Percentiles rank a stretch among this genome's conserved stretches.
Evolutionary conservation across 2,888 invertebrate species (phyloP).

Genomic region (Pandemis heparana): DNA sequence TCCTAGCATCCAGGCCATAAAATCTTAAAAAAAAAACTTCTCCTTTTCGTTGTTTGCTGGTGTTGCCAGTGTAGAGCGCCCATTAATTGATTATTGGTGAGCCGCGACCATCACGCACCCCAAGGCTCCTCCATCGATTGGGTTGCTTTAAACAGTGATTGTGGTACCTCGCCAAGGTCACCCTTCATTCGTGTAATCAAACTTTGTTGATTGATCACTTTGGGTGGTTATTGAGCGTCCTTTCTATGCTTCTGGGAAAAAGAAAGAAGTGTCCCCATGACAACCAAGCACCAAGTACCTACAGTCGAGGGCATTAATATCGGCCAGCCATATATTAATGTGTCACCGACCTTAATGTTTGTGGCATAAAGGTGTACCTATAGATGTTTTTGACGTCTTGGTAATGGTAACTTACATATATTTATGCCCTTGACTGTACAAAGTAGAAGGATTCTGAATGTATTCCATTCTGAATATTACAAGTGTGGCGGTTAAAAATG

Average conservation of each 20-base stretch:
- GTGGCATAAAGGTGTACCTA: too few species aligned
- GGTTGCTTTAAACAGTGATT: neutral
- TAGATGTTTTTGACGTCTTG: too few species aligned
- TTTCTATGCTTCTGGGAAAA: neutral
- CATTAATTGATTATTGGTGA: neutral
- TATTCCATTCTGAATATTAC: too few species aligned
- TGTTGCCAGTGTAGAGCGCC: neutral
- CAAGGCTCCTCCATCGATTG: conserved; percentile 2
- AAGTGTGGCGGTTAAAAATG: too few species aligned
- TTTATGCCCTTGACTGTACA: too few species aligned
- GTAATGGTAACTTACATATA: too few species aligned
- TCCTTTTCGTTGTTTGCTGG: neutral
- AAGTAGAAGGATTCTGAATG: too few species aligned
- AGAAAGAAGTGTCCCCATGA: neutral
- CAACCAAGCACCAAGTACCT: too few species aligned
- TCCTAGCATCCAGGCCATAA: too few species aligned
- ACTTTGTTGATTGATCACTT: neutral
- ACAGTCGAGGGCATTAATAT: too few species aligned
- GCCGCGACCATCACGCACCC: neutral
- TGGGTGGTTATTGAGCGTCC: neutral
- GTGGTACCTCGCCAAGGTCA: conserved; percentile 6
- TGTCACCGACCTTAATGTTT: too few species aligned
- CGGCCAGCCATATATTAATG: too few species aligned
- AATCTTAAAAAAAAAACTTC: neutral
- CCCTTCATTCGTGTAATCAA: neutral